Conservation (phyloP, 2,888 invertebrate species). For the Pyrochroa serraticornis region DNA sequence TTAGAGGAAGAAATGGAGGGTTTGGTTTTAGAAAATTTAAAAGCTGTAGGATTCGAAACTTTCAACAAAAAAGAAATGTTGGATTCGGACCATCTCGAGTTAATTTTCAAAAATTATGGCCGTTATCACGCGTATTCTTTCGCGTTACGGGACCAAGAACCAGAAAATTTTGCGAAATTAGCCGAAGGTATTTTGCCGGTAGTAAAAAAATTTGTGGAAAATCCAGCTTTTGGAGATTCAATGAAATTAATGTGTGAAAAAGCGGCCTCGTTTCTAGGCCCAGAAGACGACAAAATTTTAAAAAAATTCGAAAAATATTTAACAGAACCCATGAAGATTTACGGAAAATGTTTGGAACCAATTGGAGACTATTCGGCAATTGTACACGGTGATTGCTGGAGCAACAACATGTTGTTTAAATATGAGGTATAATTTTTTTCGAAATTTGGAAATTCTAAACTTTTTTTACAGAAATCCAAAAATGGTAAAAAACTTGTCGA, state of each 20-base stretch:
- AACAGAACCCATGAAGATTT: background rate
- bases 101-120: slow-evolving; percentile 37
- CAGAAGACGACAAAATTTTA: background rate
- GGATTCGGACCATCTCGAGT: slow-evolving; percentile 32
- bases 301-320: background rate
- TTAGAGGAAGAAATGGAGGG: background rate
- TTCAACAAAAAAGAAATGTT: slow-evolving; percentile 25
- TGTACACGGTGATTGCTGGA: slow-evolving; percentile 35
- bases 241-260: too few species aligned
- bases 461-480: background rate
- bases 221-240: background rate
- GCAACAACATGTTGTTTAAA: slow-evolving; percentile 36
- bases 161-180: slow-evolving; percentile 20
- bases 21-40: background rate
- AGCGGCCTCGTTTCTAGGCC: too few species aligned
- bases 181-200: background rate
- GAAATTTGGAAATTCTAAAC: background rate
- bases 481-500: background rate
- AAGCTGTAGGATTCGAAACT: background rate
- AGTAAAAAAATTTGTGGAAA: background rate
- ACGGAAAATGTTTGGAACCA: background rate
- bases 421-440: slow-evolving; percentile 16
- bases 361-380: slow-evolving; percentile 15
- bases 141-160: slow-evolving; percentile 30
- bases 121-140: slow-evolving; percentile 38